Evolutionary conservation across 2,888 invertebrate genomes (phyloP), one percentile per base, ranked within the genome.

Genomic region (Hydrotaea cyrtoneurina): DNA sequence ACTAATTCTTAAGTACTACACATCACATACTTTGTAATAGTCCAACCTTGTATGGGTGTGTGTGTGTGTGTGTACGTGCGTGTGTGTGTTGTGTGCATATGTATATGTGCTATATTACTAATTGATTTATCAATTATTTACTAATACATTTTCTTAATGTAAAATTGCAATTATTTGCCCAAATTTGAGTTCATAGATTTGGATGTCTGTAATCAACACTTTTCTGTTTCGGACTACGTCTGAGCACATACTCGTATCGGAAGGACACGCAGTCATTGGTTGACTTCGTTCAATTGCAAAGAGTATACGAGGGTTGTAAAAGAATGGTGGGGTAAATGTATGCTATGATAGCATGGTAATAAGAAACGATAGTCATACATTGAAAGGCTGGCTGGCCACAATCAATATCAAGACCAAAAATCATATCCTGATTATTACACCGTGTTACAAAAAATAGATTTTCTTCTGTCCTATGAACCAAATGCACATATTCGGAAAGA

Each of bases 101-200:
- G n/a, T 62, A 1, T 64, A 2, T 17, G 21, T 13, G 10, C 13
- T 19, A 23, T 11, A 69, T 46, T 69, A 69, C 69, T 69, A 69
- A 69, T 69, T 43, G 69, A 69, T 69, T 69, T 46, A 46, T 69
- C 69, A 69, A 69, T 69, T 69, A 69, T 69, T 69, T 69, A 69
- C 46, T 46, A 69, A 69, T 69, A 23, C 69, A 69, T 69, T 69
- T 69, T 8, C 69, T 69, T 69, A 69, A 69, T 69, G 69, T 23
- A 69, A 69, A 69, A 69, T 69, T n/a, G 39, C 46, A 69, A 69
- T 69, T 69, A 69, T 69, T 69, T 69, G 69, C 69, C 13, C 46
- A 10, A 23, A 39, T 69, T 69, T 23, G 46, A 43, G 19, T 46
- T 23, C 19, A 19, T 19, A 46, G 15, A 69, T 69, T 39, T 46